Evolutionary conservation across 2,797 vertebrate species (phyloP), one percentile per base, ranked within the genome.

Genomic region (Intellagama lesueurii): DNA sequence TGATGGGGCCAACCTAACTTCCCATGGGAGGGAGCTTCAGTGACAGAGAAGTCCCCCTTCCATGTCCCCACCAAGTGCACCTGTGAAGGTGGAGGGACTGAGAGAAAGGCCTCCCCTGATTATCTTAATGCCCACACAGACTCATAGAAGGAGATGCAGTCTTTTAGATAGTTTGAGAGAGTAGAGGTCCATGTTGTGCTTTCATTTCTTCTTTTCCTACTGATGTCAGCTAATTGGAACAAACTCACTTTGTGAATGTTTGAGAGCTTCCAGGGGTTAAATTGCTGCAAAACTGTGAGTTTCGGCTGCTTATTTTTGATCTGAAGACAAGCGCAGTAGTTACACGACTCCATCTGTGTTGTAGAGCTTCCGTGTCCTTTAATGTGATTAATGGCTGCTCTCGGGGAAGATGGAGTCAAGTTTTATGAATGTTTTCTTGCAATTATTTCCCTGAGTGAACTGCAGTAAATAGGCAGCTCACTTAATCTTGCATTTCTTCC

Each of bases 311-410:
- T 90, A 49, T 80, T 28, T 88, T 80, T 56, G 4, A n/a, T 78
- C 24, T 85, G 0, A 83, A 85, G 91, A 83, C 79, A 32, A 85
- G 24, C 52, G 44, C 22, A 81, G 0, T 80, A 49, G 0, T 78
- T 1, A 87, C 80, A 83, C 1, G 26, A 68, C 72, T 86, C 88
- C 35, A 30, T 35, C 16, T 70, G 2, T 66, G 49, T 66, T 40
- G 24, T 86, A 24, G 12, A 1, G 79, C 4, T n/a, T 24, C 11
- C 90, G 0, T 68, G 76, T 73, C 70, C 86, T 93, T 94, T 91
- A 94, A 90, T 94, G 77, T 91, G 79, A 92, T n/a, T 89, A 90
- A 92, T 86, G 85, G 80, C 79, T 73, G 91, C 52, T 78, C 82
- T n/a, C 81, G 69, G 87, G 30, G 56, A 93, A 26, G n/a, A 88